Evolutionary conservation across 2,888 invertebrate genomes (phyloP), one percentile per base, ranked within the genome.

Genomic region (Argyra leucocephala): DNA sequence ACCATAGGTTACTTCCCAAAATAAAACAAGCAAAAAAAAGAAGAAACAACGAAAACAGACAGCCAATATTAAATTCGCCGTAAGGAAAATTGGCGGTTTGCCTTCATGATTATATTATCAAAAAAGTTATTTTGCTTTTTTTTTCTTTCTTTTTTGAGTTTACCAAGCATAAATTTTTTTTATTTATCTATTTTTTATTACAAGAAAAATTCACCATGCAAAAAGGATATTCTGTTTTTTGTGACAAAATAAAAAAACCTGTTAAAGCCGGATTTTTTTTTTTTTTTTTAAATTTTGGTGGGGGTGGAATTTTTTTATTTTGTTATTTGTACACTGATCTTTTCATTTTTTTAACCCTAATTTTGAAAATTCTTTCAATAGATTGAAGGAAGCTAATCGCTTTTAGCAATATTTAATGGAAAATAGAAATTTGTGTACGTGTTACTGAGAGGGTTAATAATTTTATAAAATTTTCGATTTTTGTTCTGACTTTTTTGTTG

Each of bases 71-170:
- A 31, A 31, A 31, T 48, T 48, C n/a, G 48, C 48, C 48, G n/a
- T 48, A 48, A 48, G 48, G 18, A 48, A 48, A 48, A 48, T 48
- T 48, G 48, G 48, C n/a, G 48, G 48, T 48, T 48, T 48, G 48
- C 48, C 48, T 48, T 12, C 48, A 48, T 48, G 48, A 48, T 48
- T 48, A 48, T 18, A 5, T 48, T n/a, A 31, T 12, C 48, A 48
- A 12, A 18, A 12, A 18, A 48, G 15, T 48, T 48, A 48, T 31
- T 31, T 31, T 31, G 31, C 12, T 31, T 10, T n/a, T n/a, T n/a
- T n/a, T n/a, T n/a, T n/a, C n/a, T n/a, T n/a, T n/a, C n/a, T n/a
- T n/a, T n/a, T n/a, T n/a, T n/a, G n/a, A n/a, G n/a, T n/a, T n/a
- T n/a, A n/a, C n/a, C n/a, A n/a, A n/a, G n/a, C n/a, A n/a, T n/a